Base-by-base conservation (phyloP, 2,113 vertebrate species). In the Genyomyrus donnyi region DNA sequence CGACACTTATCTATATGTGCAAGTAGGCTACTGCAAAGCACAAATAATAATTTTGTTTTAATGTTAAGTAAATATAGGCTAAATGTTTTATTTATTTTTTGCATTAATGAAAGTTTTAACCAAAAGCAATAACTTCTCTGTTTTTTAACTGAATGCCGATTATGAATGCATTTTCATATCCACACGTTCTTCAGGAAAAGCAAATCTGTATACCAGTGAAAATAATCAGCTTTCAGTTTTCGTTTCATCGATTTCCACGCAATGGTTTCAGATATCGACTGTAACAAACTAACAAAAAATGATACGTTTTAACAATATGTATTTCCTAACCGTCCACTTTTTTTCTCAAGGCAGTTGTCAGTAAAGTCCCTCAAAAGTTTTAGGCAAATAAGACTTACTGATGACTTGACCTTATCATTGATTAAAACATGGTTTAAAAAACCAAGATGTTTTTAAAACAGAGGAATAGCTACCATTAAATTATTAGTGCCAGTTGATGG, bases 171-270 rank as follows among this genome's bases (percentile, higher is more conserved):
- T 31, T n/a, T 70, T 31, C 19, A 11, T 24, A 85, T 85, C 3
- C 19, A 42, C 39, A 19, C 1, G 3, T 31, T 87, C 56, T 21
- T 7, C 87, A 27, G 42, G 53, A 62, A 88, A 62, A 46, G 35
- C 19, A 88, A 45, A 58, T 49, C 13, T 85, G n/a, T 52, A 45
- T 10, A 35, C 31, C 11, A 42, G 53, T 27, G 17, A 46, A 19
- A 31, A 87, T 87, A 31, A 31, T 87, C 31, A 53, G 49, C 17
- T 88, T 88, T 56, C 87, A 87, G 53, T 45, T 56, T 88, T 88
- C 31, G 5, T 62, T 88, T 88, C 1, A 88, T 62, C 31, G 17
- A 39, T 88, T 62, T 62, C 15, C 11, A 62, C 46, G 46, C 50
- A n/a, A 88, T 50, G 35, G 27, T 42, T 88, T 88, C 13, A 48